phyloP scores from a whole-genome alignment of 2,797 vertebrate species.

The Anguilla megastoma region DNA sequence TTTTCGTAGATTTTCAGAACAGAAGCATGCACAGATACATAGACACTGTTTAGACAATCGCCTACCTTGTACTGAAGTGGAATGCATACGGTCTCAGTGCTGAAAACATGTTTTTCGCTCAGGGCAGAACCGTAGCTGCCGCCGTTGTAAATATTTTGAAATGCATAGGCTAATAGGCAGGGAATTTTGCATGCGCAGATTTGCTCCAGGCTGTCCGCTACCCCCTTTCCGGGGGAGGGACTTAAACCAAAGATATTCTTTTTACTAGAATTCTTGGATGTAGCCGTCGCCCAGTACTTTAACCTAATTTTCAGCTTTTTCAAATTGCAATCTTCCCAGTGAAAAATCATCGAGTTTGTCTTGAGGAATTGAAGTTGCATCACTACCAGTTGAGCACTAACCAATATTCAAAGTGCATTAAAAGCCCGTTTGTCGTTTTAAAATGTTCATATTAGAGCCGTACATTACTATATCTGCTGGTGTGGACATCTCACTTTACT shows the following conservation, averaged over 20 bases:
- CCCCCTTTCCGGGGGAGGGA: conserved; percentile 72
- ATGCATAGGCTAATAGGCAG: not conserved
- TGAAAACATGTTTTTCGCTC: not conserved
- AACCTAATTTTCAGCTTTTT: not conserved
- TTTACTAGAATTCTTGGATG: not conserved
- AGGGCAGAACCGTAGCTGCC: not conserved
- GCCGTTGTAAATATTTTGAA: conserved; percentile 28
- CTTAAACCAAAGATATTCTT: conserved; percentile 37
- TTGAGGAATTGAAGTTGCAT: not conserved
- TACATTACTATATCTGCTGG: no score
- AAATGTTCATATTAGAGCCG: not conserved
- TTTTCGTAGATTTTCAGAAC: not conserved
- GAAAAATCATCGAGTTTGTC: not conserved
- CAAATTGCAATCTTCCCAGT: not conserved
- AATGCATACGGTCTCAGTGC: not conserved
- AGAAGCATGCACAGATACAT: not conserved
- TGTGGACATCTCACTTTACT: not conserved
- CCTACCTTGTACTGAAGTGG: conserved; percentile 8
- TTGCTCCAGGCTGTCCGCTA: conserved; percentile 47
- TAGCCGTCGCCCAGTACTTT: no score
- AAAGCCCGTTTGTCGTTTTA: not conserved
- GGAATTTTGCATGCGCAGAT: conserved; percentile 7
- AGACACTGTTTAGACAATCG: no score
- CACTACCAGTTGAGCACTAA: not conserved
- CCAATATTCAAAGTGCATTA: not conserved